These are phyloP conservation scores for Melipona beecheii DNA, from an alignment of 2,888 invertebrate species.

Conservation along the genomic window DNA sequence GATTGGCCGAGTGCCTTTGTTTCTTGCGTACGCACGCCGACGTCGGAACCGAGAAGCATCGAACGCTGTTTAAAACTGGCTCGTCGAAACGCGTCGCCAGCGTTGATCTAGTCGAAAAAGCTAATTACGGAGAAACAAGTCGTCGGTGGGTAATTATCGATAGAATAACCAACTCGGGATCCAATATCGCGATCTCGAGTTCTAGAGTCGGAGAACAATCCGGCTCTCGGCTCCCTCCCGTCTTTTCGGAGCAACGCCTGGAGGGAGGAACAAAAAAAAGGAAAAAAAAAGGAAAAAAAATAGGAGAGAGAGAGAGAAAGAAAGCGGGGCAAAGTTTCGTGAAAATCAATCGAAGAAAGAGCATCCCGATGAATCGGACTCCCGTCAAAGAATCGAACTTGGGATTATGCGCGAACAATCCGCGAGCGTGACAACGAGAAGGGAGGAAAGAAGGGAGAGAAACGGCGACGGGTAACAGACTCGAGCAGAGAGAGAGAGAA, in stretches of 20 bases:
- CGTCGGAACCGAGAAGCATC: neutral
- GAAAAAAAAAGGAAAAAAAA: neutral
- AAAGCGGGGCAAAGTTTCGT: conserved; percentile 12
- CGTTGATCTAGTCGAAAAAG: neutral
- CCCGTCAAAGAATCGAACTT: conserved; percentile 29
- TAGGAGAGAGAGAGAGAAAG: neutral
- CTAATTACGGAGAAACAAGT: conserved; percentile 1
- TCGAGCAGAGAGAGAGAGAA: conserved; percentile 2
- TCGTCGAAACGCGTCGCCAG: neutral
- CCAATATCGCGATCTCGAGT: neutral
- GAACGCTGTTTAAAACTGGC: neutral
- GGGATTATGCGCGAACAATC: conserved; percentile 41
- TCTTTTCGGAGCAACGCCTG: neutral
- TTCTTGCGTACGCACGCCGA: no score
- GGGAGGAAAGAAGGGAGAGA: no score
- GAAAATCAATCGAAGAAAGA: conserved; percentile 36
- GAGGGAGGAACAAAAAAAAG: neutral
- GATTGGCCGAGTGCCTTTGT: conserved; percentile 4
- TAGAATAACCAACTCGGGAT: neutral
- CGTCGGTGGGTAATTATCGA: neutral
- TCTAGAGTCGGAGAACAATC: conserved; percentile 7
- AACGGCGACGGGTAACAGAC: neutral
- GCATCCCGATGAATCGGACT: conserved; percentile 29
- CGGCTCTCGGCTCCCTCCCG: neutral
- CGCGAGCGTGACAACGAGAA: conserved; percentile 1